These are phyloP conservation scores for Drosophila glabriapex DNA, from an alignment of 2,888 invertebrate genomes.

Conservation along the genomic window DNA sequence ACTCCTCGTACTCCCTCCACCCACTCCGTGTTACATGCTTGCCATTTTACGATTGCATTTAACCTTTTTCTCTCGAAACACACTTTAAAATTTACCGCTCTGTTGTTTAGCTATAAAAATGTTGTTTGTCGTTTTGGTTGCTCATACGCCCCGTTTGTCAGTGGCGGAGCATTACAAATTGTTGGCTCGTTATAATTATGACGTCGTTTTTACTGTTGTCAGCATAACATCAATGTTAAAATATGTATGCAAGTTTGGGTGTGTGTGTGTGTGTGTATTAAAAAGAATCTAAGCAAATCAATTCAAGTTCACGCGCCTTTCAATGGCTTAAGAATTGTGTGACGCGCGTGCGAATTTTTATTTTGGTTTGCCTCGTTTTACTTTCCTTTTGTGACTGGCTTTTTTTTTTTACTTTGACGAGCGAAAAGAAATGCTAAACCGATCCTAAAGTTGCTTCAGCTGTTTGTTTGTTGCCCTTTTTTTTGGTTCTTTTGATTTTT, in stretches of 20 bases:
- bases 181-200: conserved; percentile 78
- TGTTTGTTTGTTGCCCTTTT: conserved; percentile 8
- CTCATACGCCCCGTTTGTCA: conserved; percentile 70
- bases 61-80: conserved; percentile 69
- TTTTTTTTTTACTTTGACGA: conserved; percentile 40
- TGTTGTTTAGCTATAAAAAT: conserved; percentile 68
- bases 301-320: conserved; percentile 76
- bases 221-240: conserved; percentile 5
- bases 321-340: conserved; percentile 50
- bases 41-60: conserved; percentile 76
- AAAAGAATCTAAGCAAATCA: conserved; percentile 72
- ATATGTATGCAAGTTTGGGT: not conserved
- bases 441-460: conserved; percentile 49
- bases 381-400: conserved; percentile 45
- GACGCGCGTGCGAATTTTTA: conserved; percentile 66
- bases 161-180: conserved; percentile 57
- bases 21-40: not conserved
- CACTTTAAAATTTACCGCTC: conserved; percentile 71
- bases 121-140: conserved; percentile 49
- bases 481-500: conserved; percentile 70
- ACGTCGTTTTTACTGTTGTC: conserved; percentile 68
- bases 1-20: not conserved
- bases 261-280: not conserved
- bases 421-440: conserved; percentile 41
- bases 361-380: conserved; percentile 29